phyloP scores from a whole-genome alignment of 2,797 vertebrate species.

The Anniella stebbinsi region DNA sequence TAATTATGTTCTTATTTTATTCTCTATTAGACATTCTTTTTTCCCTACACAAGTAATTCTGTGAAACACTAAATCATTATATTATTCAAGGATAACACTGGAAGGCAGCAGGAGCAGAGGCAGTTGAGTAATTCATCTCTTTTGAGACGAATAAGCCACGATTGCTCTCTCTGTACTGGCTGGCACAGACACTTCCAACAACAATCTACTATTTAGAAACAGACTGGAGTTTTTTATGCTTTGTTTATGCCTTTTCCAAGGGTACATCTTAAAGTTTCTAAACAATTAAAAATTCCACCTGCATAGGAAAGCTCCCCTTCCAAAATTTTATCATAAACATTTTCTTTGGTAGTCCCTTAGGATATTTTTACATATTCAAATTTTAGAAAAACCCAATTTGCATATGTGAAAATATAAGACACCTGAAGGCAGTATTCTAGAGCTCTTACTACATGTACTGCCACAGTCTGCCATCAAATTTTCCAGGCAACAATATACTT shows the following conservation, averaged over 20 bases:
- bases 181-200: slow-evolving; percentile 80
- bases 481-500: not conserved
- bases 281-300: slow-evolving; percentile 61
- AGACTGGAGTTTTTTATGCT: slow-evolving; percentile 78
- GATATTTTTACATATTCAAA: not conserved
- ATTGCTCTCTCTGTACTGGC: slow-evolving; percentile 76
- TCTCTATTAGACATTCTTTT: slow-evolving; percentile 34
- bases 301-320: slow-evolving; percentile 23
- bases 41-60: slow-evolving; percentile 34
- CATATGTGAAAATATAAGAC: not conserved
- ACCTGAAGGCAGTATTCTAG: not conserved
- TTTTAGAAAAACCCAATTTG: too few species aligned
- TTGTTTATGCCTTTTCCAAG: slow-evolving; percentile 65
- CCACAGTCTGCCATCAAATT: not conserved
- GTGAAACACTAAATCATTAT: slow-evolving; percentile 59
- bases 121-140: slow-evolving; percentile 74
- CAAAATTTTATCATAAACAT: not conserved
- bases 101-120: slow-evolving; percentile 65
- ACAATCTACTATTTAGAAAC: slow-evolving; percentile 78
- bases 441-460: not conserved
- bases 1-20: slow-evolving; percentile 40
- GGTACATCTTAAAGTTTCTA: slow-evolving; percentile 67
- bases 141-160: slow-evolving; percentile 73
- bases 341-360: not conserved
- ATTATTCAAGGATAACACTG: slow-evolving; percentile 61